Base-by-base conservation (phyloP, 2,113 vertebrate species). In the Hassar affinis region DNA sequence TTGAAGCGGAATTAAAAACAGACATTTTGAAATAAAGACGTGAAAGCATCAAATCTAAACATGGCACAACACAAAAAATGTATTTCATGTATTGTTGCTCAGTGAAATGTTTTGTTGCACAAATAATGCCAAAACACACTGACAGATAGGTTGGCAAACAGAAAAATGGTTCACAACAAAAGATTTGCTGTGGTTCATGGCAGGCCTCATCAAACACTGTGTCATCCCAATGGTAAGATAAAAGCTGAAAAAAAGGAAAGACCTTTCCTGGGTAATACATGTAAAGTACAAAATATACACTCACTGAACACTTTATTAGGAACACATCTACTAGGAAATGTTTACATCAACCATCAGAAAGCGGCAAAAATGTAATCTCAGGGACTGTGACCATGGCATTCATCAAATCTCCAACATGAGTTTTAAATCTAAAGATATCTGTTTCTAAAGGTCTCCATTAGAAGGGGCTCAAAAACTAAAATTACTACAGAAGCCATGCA, bases 1-100 rank as follows among this genome's bases (percentile, higher is more conserved):
- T 78, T 25, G 66, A 78, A 84, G 90, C 86, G 89, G 85, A 91
- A 87, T 87, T 79, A 90, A 76, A 81, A 86, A 47, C 84, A 84
- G 25, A 42, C 78, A 90, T 89, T 89, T 86, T 89, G 88, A 87
- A 84, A 89, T 35, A 87, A 78, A 82, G 75, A 82, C 75, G 61
- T 86, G 80, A 85, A 85, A 88, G 86, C 80, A 49, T 72, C 62
- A 83, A 66, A 84, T 85, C 82, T 87, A 88, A 89, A 75, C 25
- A 85, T 78, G 74, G 74, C 62, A 89, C 74, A 85, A 84, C 22
- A 30, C 4, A 76, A 47, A 10, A 84, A 85, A 84, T n/a, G 56
- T 27, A 25, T 49, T 79, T 38, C 7, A 79, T 11, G 38, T 56
- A 69, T 51, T 49, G 79, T 49, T 71, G 17, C 49, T 64, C 27